phyloP scores from a whole-genome alignment of 2,888 invertebrate species.

The Andrena hattorfiana region DNA sequence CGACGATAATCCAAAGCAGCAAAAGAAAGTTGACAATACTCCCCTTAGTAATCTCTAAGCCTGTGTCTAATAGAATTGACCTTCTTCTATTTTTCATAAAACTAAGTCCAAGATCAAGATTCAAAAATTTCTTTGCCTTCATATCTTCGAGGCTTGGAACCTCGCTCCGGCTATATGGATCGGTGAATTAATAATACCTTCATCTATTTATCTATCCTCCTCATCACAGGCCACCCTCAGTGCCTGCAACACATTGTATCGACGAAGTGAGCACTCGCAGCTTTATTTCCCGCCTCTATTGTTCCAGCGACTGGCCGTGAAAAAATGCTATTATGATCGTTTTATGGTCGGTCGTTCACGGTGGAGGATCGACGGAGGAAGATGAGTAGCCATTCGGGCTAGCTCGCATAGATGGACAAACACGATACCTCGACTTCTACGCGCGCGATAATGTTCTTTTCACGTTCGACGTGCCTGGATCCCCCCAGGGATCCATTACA shows the following conservation, averaged over 20 bases:
- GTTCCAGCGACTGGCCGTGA: background rate
- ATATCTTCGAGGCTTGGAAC: too few relatives aligned
- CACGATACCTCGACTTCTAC: slow-evolving; percentile 56
- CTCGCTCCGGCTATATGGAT: too few relatives aligned
- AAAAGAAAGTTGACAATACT: too few relatives aligned
- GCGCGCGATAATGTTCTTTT: slow-evolving; percentile 59
- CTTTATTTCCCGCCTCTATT: background rate
- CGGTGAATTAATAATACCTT: too few relatives aligned
- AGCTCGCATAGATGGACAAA: slow-evolving; percentile 58
- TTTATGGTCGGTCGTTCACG: slow-evolving; percentile 17
- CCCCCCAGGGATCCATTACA: slow-evolving; percentile 69
- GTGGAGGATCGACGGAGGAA: slow-evolving; percentile 27
- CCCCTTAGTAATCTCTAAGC: too few relatives aligned
- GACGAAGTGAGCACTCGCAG: background rate
- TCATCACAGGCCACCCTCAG: too few relatives aligned
- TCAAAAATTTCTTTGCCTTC: too few relatives aligned
- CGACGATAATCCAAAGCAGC: too few relatives aligned
- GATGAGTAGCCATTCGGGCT: slow-evolving; percentile 63
- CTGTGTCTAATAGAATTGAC: too few relatives aligned
- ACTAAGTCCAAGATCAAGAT: too few relatives aligned
- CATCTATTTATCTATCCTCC: too few relatives aligned
- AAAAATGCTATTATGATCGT: slow-evolving; percentile 30
- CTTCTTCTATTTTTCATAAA: too few relatives aligned
- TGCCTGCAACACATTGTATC: background rate
- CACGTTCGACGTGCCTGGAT: slow-evolving; percentile 29